Percentiles rank a stretch among this genome's conserved stretches.
These are phyloP conservation scores for Hirtodrosophila duncani DNA, from an alignment of 2,888 invertebrate genomes.

Conservation along the genomic window DNA sequence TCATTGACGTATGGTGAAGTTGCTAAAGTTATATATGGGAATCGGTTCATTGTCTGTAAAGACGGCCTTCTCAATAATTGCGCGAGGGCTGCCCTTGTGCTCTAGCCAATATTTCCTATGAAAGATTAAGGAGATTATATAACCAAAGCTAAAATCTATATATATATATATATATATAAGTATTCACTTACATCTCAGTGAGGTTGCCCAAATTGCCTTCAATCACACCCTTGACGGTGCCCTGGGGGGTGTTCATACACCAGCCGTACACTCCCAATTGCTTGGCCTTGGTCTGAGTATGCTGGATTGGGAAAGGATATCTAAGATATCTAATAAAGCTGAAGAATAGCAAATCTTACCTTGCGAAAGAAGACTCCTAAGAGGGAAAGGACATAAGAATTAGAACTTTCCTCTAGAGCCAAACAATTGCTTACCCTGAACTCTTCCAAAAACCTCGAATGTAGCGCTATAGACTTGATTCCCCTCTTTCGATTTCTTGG, in stretches of 20 bases:
- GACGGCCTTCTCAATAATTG: slow-evolving; percentile 35
- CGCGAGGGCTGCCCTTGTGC: slow-evolving; percentile 53
- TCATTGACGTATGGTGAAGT: slow-evolving; percentile 39
- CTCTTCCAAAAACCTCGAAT: slow-evolving; percentile 49
- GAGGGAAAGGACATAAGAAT: neutral
- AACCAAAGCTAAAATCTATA: neutral
- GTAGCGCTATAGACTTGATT: slow-evolving; percentile 31
- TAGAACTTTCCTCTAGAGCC: accelerated
- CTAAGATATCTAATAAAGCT: neutral
- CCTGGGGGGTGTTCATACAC: slow-evolving; percentile 83
- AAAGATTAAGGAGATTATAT: neutral
- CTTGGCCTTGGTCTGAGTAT: slow-evolving; percentile 81
- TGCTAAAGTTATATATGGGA: slow-evolving; percentile 20
- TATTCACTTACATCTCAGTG: slow-evolving; percentile 79
- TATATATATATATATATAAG: neutral
- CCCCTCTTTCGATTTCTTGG: neutral
- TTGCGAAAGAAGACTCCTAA: slow-evolving; percentile 67
- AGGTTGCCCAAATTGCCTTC: slow-evolving; percentile 80
- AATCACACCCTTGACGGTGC: slow-evolving; percentile 82
- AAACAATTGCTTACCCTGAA: slow-evolving; percentile 35
- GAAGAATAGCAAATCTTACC: slow-evolving; percentile 27
- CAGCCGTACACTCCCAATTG: slow-evolving; percentile 82
- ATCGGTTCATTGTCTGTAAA: slow-evolving; percentile 44
- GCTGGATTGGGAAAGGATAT: slow-evolving; percentile 73
- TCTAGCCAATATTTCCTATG: slow-evolving; percentile 44